A percentile compares a stretch with the other conserved stretches of the same genome.
Conservation (phyloP, 2,888 invertebrate species). For the Timema cristinae region DNA sequence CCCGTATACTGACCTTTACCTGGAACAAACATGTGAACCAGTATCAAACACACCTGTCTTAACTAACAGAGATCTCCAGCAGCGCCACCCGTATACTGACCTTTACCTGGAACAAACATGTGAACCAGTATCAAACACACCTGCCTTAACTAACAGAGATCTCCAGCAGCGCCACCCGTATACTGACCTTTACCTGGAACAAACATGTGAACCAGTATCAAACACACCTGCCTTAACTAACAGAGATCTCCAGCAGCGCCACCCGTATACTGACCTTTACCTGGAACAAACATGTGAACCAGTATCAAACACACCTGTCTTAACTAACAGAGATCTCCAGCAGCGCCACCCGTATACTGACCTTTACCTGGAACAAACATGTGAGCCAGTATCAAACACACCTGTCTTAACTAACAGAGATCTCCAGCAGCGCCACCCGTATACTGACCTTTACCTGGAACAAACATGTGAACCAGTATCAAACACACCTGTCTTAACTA, state of each 20-base stretch:
- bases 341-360: conserved; percentile 64
- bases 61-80: conserved; percentile 60
- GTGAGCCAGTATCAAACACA: neutral
- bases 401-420: conserved; percentile 41
- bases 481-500: neutral
- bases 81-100: conserved; percentile 67
- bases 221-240: neutral
- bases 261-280: conserved; percentile 68
- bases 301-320: neutral
- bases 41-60: neutral
- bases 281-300: conserved; percentile 45
- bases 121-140: neutral
- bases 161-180: conserved; percentile 65
- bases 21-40: conserved; percentile 41
- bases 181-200: conserved; percentile 63
- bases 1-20: conserved; percentile 67
- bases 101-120: conserved; percentile 55
- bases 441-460: conserved; percentile 66
- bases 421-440: conserved; percentile 64
- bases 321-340: conserved; percentile 60
- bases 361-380: conserved; percentile 57
- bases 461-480: conserved; percentile 28
- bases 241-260: conserved; percentile 63
- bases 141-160: conserved; percentile 46
- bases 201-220: conserved; percentile 16